These are phyloP conservation scores for Anas platyrhynchos DNA, from an alignment of 2,113 vertebrate species.

Conservation along the genomic window DNA sequence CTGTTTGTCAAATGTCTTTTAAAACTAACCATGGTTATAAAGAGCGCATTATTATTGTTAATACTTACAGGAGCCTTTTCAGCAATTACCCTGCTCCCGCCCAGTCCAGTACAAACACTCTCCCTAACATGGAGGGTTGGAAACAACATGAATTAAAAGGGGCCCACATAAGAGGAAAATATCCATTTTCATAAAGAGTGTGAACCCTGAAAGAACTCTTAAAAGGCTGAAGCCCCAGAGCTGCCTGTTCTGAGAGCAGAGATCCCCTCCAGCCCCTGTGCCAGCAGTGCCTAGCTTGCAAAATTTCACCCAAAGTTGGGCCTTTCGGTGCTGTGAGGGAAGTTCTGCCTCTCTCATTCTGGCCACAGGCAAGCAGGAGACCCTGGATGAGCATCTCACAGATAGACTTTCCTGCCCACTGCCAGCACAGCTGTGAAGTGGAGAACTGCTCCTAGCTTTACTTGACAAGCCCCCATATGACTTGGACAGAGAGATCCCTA, in stretches of 20 bases:
- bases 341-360: not conserved
- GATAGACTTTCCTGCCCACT: not conserved
- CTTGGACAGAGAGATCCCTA: not conserved
- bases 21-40: not conserved
- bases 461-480: not conserved
- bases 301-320: not conserved
- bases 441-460: not conserved
- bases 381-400: not conserved
- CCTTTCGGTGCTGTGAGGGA: not conserved
- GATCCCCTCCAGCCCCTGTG: not conserved
- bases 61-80: not conserved
- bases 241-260: not conserved
- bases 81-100: not conserved
- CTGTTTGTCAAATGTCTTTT: conserved; percentile 10
- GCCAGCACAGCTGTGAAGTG: not conserved
- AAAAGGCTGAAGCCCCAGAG: not conserved
- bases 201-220: not conserved
- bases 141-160: not conserved
- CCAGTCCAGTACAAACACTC: not conserved
- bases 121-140: not conserved
- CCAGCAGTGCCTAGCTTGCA: not conserved
- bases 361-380: not conserved
- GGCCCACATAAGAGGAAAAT: not conserved
- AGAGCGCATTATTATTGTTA: not conserved
- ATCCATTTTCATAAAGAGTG: not conserved